Base-by-base conservation (phyloP, 2,888 invertebrate genomes). In the Hyalella azteca region DNA sequence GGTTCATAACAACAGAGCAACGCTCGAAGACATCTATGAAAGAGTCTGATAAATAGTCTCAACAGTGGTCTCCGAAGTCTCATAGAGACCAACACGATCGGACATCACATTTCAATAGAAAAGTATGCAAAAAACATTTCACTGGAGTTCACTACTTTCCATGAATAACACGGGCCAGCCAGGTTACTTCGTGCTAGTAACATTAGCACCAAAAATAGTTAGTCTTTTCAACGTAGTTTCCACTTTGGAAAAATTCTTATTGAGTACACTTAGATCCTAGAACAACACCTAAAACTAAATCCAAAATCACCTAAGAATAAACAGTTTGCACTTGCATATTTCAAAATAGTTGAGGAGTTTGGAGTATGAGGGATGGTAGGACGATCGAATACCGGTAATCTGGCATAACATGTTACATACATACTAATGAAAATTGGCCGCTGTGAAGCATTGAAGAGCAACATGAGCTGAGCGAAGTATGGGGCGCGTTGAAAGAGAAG, bases 271-370 rank as follows among this genome's bases (percentile, higher is more conserved):
- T 66, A 36, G 36, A 36, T 32, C 66, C 66, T 66, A 66, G 36
- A 66, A 66, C 66, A 66, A 66, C 66, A 66, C 66, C 66, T 66
- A 66, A 66, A 66, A 66, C 66, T 66, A 66, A 66, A n/a, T 29
- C 36, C 66, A 66, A 66, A 59, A 66, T 66, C 66, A 66, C 36
- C 29, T 66, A 66, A 66, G 36, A 66, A 36, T 66, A 66, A 66
- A 11, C n/a, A 36, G 66, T 66, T 66, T 66, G 66, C 66, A 66
- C 66, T 66, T 66, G 66, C 66, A 66, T 66, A 66, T 66, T 66
- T 36, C 19, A 66, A 36, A 66, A 36, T 66, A 66, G 66, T 66
- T 66, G 29, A 66, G 32, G 66, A 66, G 66, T 66, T 66, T n/a
- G 66, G 66, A 22, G 66, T 29, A 66, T 66, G 36, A 66, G 29